phyloP scores from a whole-genome alignment of 2,113 vertebrate species.

The Austrofundulus limnaeus region DNA sequence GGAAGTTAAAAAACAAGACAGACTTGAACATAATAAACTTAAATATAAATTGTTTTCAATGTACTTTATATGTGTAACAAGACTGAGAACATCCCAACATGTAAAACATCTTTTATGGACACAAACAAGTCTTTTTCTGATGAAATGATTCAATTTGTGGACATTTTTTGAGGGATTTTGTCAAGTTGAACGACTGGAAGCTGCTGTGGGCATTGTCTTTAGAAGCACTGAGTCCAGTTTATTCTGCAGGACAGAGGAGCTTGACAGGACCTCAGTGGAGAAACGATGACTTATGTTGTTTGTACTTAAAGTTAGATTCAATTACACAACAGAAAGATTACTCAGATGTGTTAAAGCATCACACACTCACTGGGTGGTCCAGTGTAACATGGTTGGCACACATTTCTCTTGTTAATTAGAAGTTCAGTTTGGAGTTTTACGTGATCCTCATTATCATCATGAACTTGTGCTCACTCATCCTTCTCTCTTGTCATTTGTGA shows the following conservation, averaged over 20 bases:
- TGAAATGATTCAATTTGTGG: too few relatives aligned
- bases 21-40: too few relatives aligned
- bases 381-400: slow-evolving; percentile 10
- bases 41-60: too few relatives aligned
- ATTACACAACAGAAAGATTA: slow-evolving; percentile 8
- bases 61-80: too few relatives aligned
- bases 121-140: too few relatives aligned
- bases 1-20: too few relatives aligned
- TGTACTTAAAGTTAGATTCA: slow-evolving; percentile 6
- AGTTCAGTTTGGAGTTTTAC: slow-evolving; percentile 3
- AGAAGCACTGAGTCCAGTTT: neutral
- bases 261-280: slow-evolving; percentile 5
- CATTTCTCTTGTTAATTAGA: slow-evolving; percentile 46
- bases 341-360: slow-evolving; percentile 28
- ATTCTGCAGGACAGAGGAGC: neutral
- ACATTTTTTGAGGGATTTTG: too few relatives aligned
- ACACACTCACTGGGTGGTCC: slow-evolving; percentile 27
- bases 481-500: slow-evolving; percentile 11
- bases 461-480: slow-evolving; percentile 25
- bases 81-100: too few relatives aligned
- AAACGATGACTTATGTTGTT: slow-evolving; percentile 18
- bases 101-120: too few relatives aligned
- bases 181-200: neutral
- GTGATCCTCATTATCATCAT: slow-evolving; percentile 7
- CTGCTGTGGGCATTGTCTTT: neutral